These are phyloP conservation scores for Cavia porcellus DNA, from an alignment of 2,113 vertebrate genomes.

Conservation along the genomic window DNA sequence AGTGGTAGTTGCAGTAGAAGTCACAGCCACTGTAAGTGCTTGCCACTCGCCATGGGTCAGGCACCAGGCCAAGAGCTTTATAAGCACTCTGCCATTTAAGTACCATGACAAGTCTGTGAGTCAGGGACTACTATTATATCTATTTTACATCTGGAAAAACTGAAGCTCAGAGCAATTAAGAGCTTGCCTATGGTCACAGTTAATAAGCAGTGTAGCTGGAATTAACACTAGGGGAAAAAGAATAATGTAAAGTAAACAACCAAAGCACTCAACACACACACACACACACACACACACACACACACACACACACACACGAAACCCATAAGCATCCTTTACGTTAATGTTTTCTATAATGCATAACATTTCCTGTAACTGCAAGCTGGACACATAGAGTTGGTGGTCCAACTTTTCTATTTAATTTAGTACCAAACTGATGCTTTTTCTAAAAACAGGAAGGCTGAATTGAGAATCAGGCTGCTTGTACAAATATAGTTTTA, in stretches of 20 bases:
- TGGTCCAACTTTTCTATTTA: not conserved
- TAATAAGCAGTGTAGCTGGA: not conserved
- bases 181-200: constrained; percentile 4
- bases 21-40: not conserved
- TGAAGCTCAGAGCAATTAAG: constrained; percentile 34
- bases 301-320: not conserved
- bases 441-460: not conserved
- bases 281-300: not conserved
- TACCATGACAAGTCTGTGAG: constrained; percentile 31
- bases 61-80: not conserved
- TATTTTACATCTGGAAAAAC: constrained; percentile 42
- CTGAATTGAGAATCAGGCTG: not conserved
- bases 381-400: not conserved
- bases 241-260: constrained; percentile 2
- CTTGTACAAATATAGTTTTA: not conserved
- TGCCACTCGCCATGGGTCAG: not conserved
- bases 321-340: not conserved
- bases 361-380: not conserved
- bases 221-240: constrained; percentile 24
- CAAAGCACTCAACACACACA: not conserved
- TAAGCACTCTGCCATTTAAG: not conserved
- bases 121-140: constrained; percentile 38
- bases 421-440: not conserved
- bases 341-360: not conserved
- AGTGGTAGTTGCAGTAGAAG: not conserved